Evolutionary conservation across 2,888 invertebrate species (phyloP).

Genomic region (Chrysotoxum bicinctum): DNA sequence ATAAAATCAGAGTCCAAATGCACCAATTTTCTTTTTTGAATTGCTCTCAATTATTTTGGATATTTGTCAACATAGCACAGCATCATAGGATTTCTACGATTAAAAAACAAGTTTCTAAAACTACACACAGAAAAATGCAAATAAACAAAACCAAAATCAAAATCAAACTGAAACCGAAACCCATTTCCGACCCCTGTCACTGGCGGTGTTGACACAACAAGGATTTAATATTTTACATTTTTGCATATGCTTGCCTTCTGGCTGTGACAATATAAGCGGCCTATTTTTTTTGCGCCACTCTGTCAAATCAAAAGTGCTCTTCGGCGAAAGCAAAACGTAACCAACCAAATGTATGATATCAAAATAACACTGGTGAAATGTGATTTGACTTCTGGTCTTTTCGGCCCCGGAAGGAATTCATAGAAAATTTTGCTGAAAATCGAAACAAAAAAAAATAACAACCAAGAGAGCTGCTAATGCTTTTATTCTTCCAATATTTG

Average conservation of each 20-base stretch:
- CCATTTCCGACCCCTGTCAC: constrained; percentile 60
- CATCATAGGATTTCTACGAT: background rate
- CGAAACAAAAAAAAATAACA: background rate
- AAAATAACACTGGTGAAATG: background rate
- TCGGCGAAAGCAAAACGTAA: background rate
- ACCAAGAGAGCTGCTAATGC: background rate
- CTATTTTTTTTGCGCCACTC: background rate
- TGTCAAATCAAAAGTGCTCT: constrained; percentile 26
- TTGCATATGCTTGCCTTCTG: constrained; percentile 22
- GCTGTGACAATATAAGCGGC: constrained; percentile 42
- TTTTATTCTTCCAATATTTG: background rate
- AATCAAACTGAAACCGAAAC: constrained; percentile 44
- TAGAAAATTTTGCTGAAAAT: background rate
- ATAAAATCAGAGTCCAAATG: too few relatives aligned
- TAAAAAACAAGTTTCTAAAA: background rate
- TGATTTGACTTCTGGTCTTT: background rate
- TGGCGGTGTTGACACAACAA: constrained; percentile 48
- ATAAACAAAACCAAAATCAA: constrained; percentile 10
- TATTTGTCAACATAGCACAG: background rate
- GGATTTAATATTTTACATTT: constrained; percentile 45
- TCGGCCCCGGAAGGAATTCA: background rate
- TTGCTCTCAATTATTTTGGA: too few relatives aligned
- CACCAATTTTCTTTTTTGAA: too few relatives aligned
- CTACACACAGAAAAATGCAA: background rate
- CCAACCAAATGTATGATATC: background rate